Percentiles rank a stretch among this genome's conserved stretches.
These are phyloP conservation scores for Sebastes iracundus DNA, from an alignment of 2,797 vertebrate genomes.

Conservation along the genomic window DNA sequence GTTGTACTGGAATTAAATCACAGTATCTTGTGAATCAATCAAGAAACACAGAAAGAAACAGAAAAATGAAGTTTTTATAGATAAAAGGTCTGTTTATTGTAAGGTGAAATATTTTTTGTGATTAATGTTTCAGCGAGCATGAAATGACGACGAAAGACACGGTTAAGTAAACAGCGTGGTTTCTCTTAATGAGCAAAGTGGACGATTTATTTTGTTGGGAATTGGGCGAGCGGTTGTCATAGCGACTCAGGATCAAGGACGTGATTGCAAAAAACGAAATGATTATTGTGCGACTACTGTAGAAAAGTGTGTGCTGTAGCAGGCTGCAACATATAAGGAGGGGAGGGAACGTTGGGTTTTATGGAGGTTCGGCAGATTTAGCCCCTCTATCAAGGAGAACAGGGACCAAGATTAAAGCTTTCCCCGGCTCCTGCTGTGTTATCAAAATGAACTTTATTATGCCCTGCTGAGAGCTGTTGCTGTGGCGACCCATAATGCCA, in stretches of 20 bases:
- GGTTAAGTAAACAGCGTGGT: background rate
- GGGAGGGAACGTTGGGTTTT: conserved; percentile 23
- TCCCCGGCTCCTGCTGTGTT: conserved; percentile 62
- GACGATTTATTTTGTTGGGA: conserved; percentile 10
- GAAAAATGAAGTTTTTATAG: background rate
- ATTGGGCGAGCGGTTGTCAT: conserved; percentile 9
- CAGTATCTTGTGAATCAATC: background rate
- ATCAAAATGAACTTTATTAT: conserved; percentile 75
- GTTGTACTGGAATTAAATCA: background rate
- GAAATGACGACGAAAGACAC: background rate
- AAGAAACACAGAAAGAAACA: background rate
- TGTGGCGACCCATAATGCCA: conserved; percentile 57
- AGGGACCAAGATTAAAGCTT: conserved; percentile 67
- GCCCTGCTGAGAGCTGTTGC: conserved; percentile 63
- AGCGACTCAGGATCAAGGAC: conserved; percentile 4
- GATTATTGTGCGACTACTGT: background rate
- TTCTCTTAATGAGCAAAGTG: conserved; percentile 21
- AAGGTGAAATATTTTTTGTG: background rate
- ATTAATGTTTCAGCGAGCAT: background rate
- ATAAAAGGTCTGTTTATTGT: conserved; percentile 1
- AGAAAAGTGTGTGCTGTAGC: background rate
- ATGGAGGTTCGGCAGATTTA: conserved; percentile 36
- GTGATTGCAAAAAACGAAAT: background rate
- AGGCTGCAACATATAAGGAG: background rate
- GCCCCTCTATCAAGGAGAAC: conserved; percentile 38